Percentiles rank a stretch among this genome's conserved stretches.
Evolutionary conservation across 1,140 invertebrate genomes (phyloP).

Genomic region (Brachionus paranguensis): DNA sequence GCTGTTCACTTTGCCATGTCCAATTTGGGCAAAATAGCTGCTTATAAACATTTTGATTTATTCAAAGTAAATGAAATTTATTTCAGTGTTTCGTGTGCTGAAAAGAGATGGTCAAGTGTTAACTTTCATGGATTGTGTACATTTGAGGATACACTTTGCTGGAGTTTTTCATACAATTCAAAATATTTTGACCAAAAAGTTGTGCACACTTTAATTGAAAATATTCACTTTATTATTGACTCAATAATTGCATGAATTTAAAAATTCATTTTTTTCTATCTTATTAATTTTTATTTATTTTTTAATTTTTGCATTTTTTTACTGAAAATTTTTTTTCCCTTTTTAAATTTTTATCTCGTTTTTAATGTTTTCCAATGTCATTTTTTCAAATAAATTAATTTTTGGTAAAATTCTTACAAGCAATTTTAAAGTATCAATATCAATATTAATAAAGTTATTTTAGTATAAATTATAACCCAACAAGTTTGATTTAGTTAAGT

Average conservation of each 20-base stretch:
- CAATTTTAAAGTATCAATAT: too few relatives aligned
- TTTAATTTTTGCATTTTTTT: too few relatives aligned
- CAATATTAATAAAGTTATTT: too few relatives aligned
- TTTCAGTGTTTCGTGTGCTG: neutral
- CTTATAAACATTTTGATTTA: neutral
- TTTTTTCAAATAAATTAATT: too few relatives aligned
- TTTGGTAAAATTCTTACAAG: too few relatives aligned
- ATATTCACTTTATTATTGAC: constrained; percentile 8
- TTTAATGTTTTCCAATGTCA: too few relatives aligned
- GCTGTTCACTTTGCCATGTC: neutral
- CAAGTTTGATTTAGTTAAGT: too few relatives aligned
- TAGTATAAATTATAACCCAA: too few relatives aligned
- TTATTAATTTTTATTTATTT: too few relatives aligned
- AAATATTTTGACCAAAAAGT: neutral
- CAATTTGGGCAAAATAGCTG: neutral
- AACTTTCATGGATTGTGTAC: neutral
- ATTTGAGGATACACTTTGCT: neutral
- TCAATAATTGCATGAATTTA: neutral
- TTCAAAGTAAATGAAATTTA: constrained; percentile 5
- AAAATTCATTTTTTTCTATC: too few relatives aligned
- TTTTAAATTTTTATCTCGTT: too few relatives aligned
- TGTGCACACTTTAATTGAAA: neutral
- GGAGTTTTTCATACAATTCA: constrained; percentile 12
- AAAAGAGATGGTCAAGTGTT: neutral
- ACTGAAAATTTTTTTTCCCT: too few relatives aligned